These are phyloP conservation scores for Microtus oregoni DNA, from an alignment of 2,113 vertebrate genomes.

Conservation along the genomic window DNA sequence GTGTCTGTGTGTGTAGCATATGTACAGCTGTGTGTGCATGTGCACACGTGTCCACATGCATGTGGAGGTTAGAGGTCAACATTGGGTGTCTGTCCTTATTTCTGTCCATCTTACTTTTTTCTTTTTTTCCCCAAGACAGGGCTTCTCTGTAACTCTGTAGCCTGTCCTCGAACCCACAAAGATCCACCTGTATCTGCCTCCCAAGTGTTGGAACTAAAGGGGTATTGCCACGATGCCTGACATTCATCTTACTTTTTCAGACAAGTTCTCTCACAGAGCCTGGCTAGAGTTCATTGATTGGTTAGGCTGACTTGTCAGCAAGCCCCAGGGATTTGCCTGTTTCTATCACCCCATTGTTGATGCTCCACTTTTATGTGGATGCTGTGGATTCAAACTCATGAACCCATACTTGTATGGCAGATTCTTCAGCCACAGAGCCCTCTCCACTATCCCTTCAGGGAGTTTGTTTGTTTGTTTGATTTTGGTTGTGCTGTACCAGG, in stretches of 20 bases:
- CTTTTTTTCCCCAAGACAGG: background rate
- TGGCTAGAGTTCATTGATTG: background rate
- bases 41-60: background rate
- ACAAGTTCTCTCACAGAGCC: background rate
- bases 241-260: background rate
- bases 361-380: background rate
- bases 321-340: background rate
- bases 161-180: background rate
- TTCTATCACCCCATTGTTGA: background rate
- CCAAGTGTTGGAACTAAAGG: background rate
- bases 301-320: background rate
- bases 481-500: background rate
- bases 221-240: background rate
- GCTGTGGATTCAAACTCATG: background rate
- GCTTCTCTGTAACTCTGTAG: background rate
- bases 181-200: background rate
- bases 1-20: background rate
- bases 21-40: background rate
- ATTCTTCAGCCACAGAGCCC: background rate
- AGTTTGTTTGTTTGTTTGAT: background rate
- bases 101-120: background rate
- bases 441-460: background rate
- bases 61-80: background rate
- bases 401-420: background rate
- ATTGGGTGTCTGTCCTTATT: background rate